Base-by-base conservation (phyloP, 2,888 invertebrate genomes). In the Tineola bisselliella region DNA sequence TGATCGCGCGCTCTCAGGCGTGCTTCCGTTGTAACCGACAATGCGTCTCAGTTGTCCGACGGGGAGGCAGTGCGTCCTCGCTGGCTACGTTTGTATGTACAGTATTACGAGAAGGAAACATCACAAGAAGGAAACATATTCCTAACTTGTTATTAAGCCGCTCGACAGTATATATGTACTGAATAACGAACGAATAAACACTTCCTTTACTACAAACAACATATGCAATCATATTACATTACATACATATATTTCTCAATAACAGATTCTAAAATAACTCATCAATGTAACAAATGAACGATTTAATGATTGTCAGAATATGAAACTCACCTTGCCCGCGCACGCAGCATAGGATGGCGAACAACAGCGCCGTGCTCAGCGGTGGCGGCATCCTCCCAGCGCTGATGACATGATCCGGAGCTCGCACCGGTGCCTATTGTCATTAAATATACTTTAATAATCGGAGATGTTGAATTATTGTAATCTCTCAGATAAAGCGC, bases 361-460 rank as follows among this genome's bases (percentile, higher is more conserved):
- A 69, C 69, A 66, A 63, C 65, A 69, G 72, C 68, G 75, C 71
- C 68, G 71, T 69, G 65, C 75, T 65, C 71, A 71, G 64, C 43
- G 59, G 75, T 72, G 68, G 68, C 54, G 48, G 48, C 54, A 18
- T 38, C 10, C 38, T 38, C 38, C 3, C 38, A 10, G 38, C 38
- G 25, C 25, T 25, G 25, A 25, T 25, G 25, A 25, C 25, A 25
- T 25, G 25, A 25, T 25, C 25, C 25, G 25, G 4, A 25, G 25
- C 2, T 25, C 2, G n/a, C n/a, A n/a, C n/a, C n/a, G n/a, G 6
- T 25, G 6, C 25, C 25, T 25, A 6, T 25, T 25, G 6, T 25
- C 25, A 25, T 25, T 25, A 6, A 6, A 25, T n/a, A n/a, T n/a
- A n/a, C n/a, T n/a, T 25, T 25, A 25, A 25, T 25, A 25, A 25